Evolutionary conservation across 2,888 invertebrate species (phyloP).

Genomic region (Halictus ligatus): DNA sequence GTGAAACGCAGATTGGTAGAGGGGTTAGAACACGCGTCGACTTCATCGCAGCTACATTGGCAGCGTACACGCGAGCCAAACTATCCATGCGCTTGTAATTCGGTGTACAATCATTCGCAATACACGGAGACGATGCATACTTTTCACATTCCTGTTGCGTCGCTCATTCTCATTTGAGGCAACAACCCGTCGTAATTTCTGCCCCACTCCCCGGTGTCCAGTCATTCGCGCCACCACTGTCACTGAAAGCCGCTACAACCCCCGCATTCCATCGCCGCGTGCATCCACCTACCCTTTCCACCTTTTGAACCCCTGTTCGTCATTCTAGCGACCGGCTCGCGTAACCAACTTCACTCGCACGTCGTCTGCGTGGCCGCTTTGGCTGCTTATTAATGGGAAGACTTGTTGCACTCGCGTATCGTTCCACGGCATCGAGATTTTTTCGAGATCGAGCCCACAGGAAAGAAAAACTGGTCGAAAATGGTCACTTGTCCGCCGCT

Average conservation of each 20-base stretch:
- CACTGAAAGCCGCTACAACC: constrained; percentile 9
- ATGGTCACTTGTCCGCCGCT: not conserved
- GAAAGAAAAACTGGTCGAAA: not conserved
- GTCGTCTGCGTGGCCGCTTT: constrained; percentile 29
- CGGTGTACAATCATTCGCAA: constrained; percentile 1
- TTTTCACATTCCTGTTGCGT: constrained; percentile 51
- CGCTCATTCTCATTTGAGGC: constrained; percentile 43
- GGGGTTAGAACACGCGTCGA: not conserved
- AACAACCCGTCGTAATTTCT: constrained; percentile 49
- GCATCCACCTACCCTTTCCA: constrained; percentile 26
- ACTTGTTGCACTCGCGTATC: constrained; percentile 69
- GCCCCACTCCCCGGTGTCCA: constrained; percentile 35
- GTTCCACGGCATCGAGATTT: constrained; percentile 1
- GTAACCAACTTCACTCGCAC: constrained; percentile 62
- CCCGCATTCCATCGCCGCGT: constrained; percentile 13
- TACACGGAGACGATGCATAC: constrained; percentile 21
- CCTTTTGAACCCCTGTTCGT: constrained; percentile 42
- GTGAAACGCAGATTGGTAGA: not conserved
- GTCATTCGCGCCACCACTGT: constrained; percentile 30
- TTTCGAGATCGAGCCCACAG: not conserved
- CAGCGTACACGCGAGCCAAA: not conserved
- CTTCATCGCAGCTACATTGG: not conserved
- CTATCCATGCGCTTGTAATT: constrained; percentile 11
- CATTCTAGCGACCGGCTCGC: constrained; percentile 50
- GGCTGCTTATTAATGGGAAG: constrained; percentile 70